Base-by-base conservation (phyloP, 1,140 invertebrate genomes). In the Cepaea nemoralis region DNA sequence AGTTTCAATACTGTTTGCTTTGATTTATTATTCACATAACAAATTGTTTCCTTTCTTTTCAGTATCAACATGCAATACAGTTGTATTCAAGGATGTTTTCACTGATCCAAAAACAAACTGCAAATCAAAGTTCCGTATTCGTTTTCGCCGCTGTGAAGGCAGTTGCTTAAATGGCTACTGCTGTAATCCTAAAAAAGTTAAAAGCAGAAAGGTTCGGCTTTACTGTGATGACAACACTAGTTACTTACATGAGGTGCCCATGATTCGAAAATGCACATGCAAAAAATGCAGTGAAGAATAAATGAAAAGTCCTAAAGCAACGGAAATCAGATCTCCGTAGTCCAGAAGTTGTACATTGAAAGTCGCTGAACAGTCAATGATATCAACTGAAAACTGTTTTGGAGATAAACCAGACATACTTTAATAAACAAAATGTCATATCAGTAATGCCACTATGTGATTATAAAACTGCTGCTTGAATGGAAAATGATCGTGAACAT, bases 171-270 rank as follows among this genome's bases (percentile, higher is more conserved):
- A 83, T 87, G 94, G 92, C 91, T 80, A 16, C 24, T 98, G 97
- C 93, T 98, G 97, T 91, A 94, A 95, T 78, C 95, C 96, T 33
- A 94, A 96, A 87, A 96, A 96, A 91, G 97, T 96, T 84, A 96
- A 98, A 92, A 94, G 96, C 89, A 94, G 97, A 90, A 97, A 97
- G 94, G 96, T 98, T 16, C 95, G 97, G 83, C 94, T 99, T 81
- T 95, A 97, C 87, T 99, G 98, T 93, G 94, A 94, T 85, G 95
- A 99, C 91, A 97, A 97, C 73, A 96, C 95, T 80, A 95, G 96
- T 73, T 98, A 97, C 93, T 96, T 96, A 89, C 97, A 97, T 93
- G 96, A 98, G 90, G 95, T 99, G 87, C 96, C 98, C 89, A 96
- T 99, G 88, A 96, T 99, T 89, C 94, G 97, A 88, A 98, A 98